Evolutionary conservation across 2,888 invertebrate genomes (phyloP), one percentile per base, ranked within the genome.

Genomic region (Drosophila paracracens): DNA sequence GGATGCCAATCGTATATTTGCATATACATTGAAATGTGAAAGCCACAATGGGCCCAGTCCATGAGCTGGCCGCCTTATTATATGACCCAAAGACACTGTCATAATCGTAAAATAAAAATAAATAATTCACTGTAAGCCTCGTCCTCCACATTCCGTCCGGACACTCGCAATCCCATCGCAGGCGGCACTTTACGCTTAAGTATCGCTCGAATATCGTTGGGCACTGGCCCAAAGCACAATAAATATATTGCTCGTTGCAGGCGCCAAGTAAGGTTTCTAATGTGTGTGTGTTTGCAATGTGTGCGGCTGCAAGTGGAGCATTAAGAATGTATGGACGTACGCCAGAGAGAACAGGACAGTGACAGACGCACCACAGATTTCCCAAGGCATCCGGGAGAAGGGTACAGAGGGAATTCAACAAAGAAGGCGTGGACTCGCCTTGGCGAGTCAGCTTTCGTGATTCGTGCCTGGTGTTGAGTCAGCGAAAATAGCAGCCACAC

Each of bases 11-110:
- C 60, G 62, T 48, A 59, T 88, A 85, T 83, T 86, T 86, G 90
- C 85, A 88, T 88, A 76, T 57, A 70, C 88, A 84, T 85, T 74
- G 82, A 85, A 84, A 72, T 76, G 52, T 78, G 88, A 88, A 88
- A 80, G 89, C 78, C 85, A 68, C 79, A 77, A 82, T 57, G 57
- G 69, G 70, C 21, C 27, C 35, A 16, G 27, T 7, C 21, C 36
- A 54, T 36, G 10, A 11, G 54, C n/a, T 56, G 16, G 16, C 48
- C 38, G 70, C 66, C 71, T 77, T 75, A 84, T 84, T 82, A 79
- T 82, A 84, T 74, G 64, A 61, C 40, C 74, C 50, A 60, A 71
- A 65, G 57, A 68, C 80, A 56, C 61, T 67, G 71, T 67, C 68
- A 87, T 85, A 88, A 89, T 78, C 85, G 85, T 89, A 88, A 84